A percentile compares a stretch with the other conserved stretches of the same genome.
Conservation (phyloP, 2,888 invertebrate genomes). For the Drosophila lacicola region DNA sequence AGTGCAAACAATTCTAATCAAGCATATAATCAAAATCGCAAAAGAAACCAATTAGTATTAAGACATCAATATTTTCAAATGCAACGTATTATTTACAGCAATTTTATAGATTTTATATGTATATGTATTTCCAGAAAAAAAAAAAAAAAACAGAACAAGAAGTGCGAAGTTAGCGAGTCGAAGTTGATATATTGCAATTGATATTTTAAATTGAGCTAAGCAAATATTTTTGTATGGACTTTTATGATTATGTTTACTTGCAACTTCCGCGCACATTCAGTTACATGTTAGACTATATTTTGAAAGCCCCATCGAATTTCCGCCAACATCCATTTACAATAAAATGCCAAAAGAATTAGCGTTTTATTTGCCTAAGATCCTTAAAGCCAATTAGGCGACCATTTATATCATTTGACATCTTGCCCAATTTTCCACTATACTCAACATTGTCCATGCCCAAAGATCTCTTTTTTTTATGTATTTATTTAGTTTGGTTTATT, state of each 20-base stretch:
- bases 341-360: conserved; percentile 39
- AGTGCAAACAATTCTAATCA: conserved; percentile 71
- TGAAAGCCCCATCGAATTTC: conserved; percentile 1
- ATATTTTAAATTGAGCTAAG: conserved; percentile 30
- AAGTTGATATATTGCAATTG: conserved; percentile 36
- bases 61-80: conserved; percentile 28
- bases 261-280: neutral
- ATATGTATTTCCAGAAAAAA: conserved; percentile 12
- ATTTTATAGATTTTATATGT: conserved; percentile 16
- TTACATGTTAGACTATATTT: conserved; percentile 3
- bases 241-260: conserved; percentile 17
- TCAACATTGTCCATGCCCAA: conserved; percentile 9
- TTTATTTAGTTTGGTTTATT: conserved; percentile 29
- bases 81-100: conserved; percentile 44
- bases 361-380: conserved; percentile 32
- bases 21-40: conserved; percentile 69
- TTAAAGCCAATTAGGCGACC: no score
- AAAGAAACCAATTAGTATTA: conserved; percentile 44
- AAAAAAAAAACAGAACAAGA: neutral
- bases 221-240: conserved; percentile 37
- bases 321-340: conserved; percentile 36
- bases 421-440: conserved; percentile 24
- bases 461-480: conserved; percentile 7
- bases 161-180: neutral
- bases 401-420: conserved; percentile 4